Base-by-base conservation (phyloP, 2,888 invertebrate species). In the Diplazon laetatorius region DNA sequence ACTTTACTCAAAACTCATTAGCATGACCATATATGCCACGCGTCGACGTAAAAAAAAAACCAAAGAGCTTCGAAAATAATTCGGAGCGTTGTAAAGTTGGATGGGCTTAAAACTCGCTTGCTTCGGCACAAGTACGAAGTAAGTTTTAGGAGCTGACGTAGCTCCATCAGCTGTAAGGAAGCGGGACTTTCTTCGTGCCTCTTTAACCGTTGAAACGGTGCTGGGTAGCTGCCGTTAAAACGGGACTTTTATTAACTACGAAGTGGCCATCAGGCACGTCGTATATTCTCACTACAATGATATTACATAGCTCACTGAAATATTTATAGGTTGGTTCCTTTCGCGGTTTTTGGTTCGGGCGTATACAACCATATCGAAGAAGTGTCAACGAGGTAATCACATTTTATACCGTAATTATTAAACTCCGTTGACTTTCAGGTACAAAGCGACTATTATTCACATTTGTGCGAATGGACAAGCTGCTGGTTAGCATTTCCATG, bases 191-290 rank as follows among this genome's bases (percentile, higher is more conserved):
- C 55, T 30, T 44, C 39, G 14, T 42, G 30, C 55, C 66, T 44
- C 66, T 68, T 68, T 55, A 68, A 68, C 66, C 55, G 39, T 55
- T 50, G 42, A 18, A 68, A 68, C 66, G 66, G 52, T 55, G 39
- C 37, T 59, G 46, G 57, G n/a, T n/a, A 63, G 63, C 57, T 57
- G 25, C 14, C 12, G 9, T 6, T 30, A 35, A 35, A 72, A 77
- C 71, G 76, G 57, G 65, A 76, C 20, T 76, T 70, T 76, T 76
- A 71, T 76, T 37, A 76, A 76, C 71, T 76, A 66, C 66, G 42
- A 76, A 76, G 30, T 10, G 65, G 44, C 59, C 44, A 60, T 71
- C 76, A 52, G 50, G 37, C 59, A 65, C 59, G 18, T 66, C 65
- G 60, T 76, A 66, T 37, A 71, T 52, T 35, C 44, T 12, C 9